phyloP scores from a whole-genome alignment of 2,888 invertebrate genomes.

The Gastrophysa polygoni region DNA sequence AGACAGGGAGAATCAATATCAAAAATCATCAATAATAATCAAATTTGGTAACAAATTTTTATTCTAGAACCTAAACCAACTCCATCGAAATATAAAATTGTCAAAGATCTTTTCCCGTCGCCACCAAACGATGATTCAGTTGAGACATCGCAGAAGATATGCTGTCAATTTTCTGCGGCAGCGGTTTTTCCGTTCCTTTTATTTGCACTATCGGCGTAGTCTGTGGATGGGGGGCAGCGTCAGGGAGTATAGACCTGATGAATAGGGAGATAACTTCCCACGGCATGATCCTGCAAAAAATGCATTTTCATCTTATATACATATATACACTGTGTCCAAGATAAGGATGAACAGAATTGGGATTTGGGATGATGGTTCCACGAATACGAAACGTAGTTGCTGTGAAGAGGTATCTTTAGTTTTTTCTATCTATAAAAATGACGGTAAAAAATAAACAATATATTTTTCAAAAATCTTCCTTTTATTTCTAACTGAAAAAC shows the following conservation, averaged over 20 bases:
- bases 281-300: slow-evolving; percentile 70
- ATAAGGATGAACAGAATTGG: too few relatives aligned
- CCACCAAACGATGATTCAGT: slow-evolving; percentile 33
- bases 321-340: neutral
- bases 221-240: slow-evolving; percentile 64
- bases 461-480: too few relatives aligned
- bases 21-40: neutral
- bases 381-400: too few relatives aligned
- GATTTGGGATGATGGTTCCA: too few relatives aligned
- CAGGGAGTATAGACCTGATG: slow-evolving; percentile 70
- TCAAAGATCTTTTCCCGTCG: slow-evolving; percentile 40
- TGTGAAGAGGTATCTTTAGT: too few relatives aligned
- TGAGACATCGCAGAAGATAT: slow-evolving; percentile 37
- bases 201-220: slow-evolving; percentile 32
- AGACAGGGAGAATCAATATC: too few relatives aligned
- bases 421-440: too few relatives aligned
- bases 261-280: slow-evolving; percentile 72
- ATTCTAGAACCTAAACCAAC: neutral
- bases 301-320: neutral
- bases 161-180: slow-evolving; percentile 22
- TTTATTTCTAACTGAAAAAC: too few relatives aligned
- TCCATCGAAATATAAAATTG: neutral
- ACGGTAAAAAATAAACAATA: too few relatives aligned
- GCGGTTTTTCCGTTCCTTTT: slow-evolving; percentile 26
- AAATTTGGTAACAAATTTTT: neutral